Evolutionary conservation across 2,797 vertebrate genomes (phyloP).

Genomic region (Galaxias olidus): DNA sequence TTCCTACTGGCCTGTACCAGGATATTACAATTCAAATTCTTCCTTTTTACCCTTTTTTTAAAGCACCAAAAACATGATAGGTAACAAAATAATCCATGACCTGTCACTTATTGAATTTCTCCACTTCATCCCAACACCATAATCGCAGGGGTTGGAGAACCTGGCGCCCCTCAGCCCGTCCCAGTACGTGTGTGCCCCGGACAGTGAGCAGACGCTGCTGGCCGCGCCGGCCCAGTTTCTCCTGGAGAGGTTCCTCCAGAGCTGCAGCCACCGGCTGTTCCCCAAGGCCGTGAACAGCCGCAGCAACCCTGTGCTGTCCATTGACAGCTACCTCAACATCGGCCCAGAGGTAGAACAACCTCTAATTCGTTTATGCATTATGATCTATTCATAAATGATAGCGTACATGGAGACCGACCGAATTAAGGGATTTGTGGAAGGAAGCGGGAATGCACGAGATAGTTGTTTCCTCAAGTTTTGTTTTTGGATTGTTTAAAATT

Average conservation of each 20-base stretch:
- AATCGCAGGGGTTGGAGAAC: conserved; percentile 83
- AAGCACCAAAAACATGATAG: too few relatives aligned
- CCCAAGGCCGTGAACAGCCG: conserved; percentile 88
- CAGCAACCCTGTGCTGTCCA: conserved; percentile 88
- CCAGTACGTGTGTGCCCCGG: conserved; percentile 94
- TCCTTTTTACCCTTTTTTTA: too few relatives aligned
- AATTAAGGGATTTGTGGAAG: too few relatives aligned
- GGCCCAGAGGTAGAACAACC: conserved; percentile 92
- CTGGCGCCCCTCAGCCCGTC: conserved; percentile 81
- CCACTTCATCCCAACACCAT: background rate
- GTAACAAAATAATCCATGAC: too few relatives aligned
- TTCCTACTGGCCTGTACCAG: too few relatives aligned
- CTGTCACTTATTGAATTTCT: background rate
- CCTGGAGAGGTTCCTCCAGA: conserved; percentile 94
- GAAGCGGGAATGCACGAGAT: background rate
- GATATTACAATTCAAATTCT: too few relatives aligned
- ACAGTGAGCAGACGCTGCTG: conserved; percentile 93
- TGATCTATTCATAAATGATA: too few relatives aligned
- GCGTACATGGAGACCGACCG: conserved; percentile 5
- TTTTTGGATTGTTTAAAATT: too few relatives aligned
- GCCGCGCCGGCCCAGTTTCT: conserved; percentile 95
- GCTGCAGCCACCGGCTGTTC: conserved; percentile 90
- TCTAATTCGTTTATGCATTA: too few relatives aligned
- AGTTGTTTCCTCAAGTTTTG: too few relatives aligned
- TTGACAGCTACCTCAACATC: conserved; percentile 97